Percentiles rank a stretch among this genome's conserved stretches.
Evolutionary conservation across 2,797 vertebrate species (phyloP).

Genomic region (Phyllotis vaccarum): DNA sequence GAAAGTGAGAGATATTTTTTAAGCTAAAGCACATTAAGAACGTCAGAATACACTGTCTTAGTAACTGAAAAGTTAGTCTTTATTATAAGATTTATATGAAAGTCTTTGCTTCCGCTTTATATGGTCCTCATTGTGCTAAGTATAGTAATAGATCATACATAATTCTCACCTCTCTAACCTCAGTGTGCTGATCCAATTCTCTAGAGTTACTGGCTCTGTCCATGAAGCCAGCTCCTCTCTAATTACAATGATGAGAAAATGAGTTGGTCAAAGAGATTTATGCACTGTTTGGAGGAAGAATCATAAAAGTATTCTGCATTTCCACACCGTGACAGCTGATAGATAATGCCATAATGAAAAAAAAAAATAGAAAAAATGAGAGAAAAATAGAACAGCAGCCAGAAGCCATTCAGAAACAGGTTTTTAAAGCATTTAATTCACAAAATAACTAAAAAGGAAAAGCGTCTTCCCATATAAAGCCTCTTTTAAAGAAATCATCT

Average conservation of each 20-base stretch:
- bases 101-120: neutral
- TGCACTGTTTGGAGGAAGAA: slow-evolving; percentile 4
- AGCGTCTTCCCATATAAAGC: neutral
- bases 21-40: neutral
- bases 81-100: neutral
- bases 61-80: neutral
- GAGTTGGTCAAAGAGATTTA: slow-evolving; percentile 31
- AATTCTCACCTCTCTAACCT: neutral
- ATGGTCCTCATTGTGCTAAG: neutral
- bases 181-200: neutral
- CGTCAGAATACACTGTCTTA: neutral
- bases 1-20: neutral
- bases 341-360: neutral
- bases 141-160: neutral
- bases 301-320: slow-evolving; percentile 14
- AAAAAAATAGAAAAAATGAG: neutral
- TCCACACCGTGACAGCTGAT: neutral
- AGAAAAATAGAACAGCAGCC: neutral
- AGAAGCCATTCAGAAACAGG: neutral
- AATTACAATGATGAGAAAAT: slow-evolving; percentile 20
- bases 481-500: neutral
- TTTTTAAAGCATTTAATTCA: slow-evolving; percentile 1
- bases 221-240: neutral
- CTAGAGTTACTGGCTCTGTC: neutral
- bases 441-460: neutral